Evolutionary conservation across 2,113 vertebrate genomes (phyloP).

Genomic region (Buteo buteo): DNA sequence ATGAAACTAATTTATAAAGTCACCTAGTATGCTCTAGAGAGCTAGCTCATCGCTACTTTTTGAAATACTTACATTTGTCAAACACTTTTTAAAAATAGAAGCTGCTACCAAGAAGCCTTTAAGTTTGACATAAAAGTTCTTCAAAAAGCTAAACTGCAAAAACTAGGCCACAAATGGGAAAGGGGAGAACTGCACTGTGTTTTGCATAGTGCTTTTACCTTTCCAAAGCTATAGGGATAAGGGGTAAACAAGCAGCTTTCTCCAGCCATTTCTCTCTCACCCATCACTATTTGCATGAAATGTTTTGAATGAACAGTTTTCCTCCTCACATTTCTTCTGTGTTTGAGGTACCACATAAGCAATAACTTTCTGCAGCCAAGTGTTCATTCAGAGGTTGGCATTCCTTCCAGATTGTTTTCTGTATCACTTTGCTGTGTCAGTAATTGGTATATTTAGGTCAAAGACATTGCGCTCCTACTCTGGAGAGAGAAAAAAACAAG

Average conservation of each 20-base stretch:
- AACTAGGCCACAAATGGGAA: background rate
- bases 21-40: background rate
- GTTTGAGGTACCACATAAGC: background rate
- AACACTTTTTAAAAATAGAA: background rate
- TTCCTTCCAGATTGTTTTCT: slow-evolving; percentile 14
- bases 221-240: background rate
- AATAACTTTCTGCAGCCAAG: slow-evolving; percentile 6
- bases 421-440: background rate
- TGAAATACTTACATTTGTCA: background rate
- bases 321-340: background rate
- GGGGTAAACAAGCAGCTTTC: background rate
- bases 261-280: background rate
- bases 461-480: background rate
- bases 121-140: background rate
- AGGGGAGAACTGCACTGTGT: background rate
- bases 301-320: background rate
- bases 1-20: background rate
- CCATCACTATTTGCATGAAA: background rate
- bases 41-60: background rate
- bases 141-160: background rate
- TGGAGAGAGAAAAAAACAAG: slow-evolving; percentile 1
- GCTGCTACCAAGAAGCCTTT: background rate
- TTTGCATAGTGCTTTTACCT: background rate
- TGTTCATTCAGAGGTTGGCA: slow-evolving; percentile 15
- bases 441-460: slow-evolving; percentile 61